Percentiles rank a stretch among this genome's conserved stretches.
phyloP scores from a whole-genome alignment of 2,888 invertebrate genomes.

The Sericinus montela region DNA sequence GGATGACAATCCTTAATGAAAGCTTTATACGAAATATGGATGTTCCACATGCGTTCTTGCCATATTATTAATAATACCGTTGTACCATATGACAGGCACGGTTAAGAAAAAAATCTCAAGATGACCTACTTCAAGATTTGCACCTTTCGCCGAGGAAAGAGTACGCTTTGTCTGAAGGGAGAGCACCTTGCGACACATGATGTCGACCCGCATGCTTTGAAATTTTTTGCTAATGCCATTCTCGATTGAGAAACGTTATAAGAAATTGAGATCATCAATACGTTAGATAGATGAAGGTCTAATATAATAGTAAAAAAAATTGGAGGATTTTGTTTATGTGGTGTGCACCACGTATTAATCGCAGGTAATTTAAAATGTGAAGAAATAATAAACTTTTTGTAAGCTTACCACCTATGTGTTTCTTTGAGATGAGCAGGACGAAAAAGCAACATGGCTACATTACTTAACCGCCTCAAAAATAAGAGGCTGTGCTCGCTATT shows the following conservation, averaged over 20 bases:
- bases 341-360: no score
- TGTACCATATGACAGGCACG: constrained; percentile 23
- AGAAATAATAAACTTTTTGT: no score
- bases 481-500: no score
- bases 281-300: background rate
- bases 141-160: constrained; percentile 66
- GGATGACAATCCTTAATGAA: no score
- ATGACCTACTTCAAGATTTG: constrained; percentile 69
- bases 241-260: constrained; percentile 20
- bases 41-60: no score
- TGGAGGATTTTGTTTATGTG: no score
- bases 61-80: constrained; percentile 6
- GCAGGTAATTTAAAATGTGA: no score
- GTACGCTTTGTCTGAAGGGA: constrained; percentile 44
- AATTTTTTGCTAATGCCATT: constrained; percentile 32
- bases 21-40: no score
- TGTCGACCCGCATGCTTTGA: constrained; percentile 48
- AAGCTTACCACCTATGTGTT: no score
- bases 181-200: constrained; percentile 67
- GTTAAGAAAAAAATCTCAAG: constrained; percentile 39
- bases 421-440: no score
- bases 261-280: constrained; percentile 14
- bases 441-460: no score
- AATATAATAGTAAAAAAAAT: background rate
- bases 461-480: no score